phyloP scores from a whole-genome alignment of 2,797 vertebrate species.

The Danionella dracula region DNA sequence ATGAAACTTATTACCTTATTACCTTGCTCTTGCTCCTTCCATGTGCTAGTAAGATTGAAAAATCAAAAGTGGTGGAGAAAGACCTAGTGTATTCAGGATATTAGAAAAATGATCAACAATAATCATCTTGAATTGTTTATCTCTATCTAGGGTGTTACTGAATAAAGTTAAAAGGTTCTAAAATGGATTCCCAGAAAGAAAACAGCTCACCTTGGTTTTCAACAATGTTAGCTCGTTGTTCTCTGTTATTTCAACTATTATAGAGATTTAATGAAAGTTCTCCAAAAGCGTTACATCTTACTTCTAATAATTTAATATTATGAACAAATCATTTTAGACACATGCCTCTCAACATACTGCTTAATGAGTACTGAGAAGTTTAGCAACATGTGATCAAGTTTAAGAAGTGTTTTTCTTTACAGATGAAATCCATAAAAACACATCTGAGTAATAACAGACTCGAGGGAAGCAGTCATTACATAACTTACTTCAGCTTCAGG shows the following conservation, averaged over 20 bases:
- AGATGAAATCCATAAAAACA: background rate
- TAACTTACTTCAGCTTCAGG: background rate
- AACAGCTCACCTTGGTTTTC: background rate
- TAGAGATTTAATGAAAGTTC: conserved; percentile 2
- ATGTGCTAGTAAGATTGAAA: too few relatives aligned
- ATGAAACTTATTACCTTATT: conserved; percentile 4
- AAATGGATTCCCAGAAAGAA: too few relatives aligned
- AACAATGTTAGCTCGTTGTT: background rate
- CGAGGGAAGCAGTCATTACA: background rate
- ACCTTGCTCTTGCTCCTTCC: background rate
- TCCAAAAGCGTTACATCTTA: conserved; percentile 33
- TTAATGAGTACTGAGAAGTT: background rate
- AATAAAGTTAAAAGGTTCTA: too few relatives aligned
- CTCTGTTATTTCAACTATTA: background rate
- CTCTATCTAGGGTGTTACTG: too few relatives aligned
- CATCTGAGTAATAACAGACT: background rate
- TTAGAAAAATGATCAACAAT: too few relatives aligned
- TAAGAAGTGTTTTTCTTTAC: background rate
- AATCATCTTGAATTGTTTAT: too few relatives aligned
- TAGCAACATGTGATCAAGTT: background rate
- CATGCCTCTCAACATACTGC: conserved; percentile 15
- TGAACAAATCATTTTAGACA: conserved; percentile 16
- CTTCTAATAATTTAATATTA: conserved; percentile 8
- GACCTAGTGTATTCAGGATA: too few relatives aligned
- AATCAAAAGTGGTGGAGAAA: too few relatives aligned